Evolutionary conservation across 2,113 vertebrate genomes (phyloP).

Genomic region (Trematocara variabile): DNA sequence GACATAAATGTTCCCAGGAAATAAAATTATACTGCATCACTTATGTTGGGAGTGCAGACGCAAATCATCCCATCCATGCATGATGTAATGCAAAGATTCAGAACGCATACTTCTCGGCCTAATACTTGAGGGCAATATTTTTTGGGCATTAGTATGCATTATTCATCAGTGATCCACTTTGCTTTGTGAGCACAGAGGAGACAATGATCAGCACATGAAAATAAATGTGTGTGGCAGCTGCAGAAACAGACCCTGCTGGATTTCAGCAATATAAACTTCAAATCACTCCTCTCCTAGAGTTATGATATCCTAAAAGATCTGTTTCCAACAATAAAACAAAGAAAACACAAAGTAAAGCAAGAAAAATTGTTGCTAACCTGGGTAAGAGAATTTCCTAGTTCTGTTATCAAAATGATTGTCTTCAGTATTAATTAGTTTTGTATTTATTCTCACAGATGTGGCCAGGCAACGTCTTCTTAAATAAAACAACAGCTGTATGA

Average conservation of each 20-base stretch:
- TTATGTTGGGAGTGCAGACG: constrained; percentile 11
- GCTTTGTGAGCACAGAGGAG: not conserved
- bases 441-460: not conserved
- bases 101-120: not conserved
- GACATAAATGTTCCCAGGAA: constrained; percentile 16
- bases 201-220: not conserved
- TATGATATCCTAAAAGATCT: not conserved
- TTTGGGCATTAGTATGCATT: constrained; percentile 5
- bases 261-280: not conserved
- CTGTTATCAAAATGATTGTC: not conserved
- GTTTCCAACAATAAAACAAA: not conserved
- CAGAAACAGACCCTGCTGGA: not conserved
- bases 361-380: not conserved
- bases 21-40: constrained; percentile 41
- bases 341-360: not conserved
- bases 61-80: not conserved
- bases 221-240: not conserved
- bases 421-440: not conserved
- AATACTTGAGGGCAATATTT: constrained; percentile 10
- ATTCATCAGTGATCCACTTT: constrained; percentile 16
- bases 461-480: not conserved
- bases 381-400: not conserved
- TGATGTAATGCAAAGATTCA: constrained; percentile 5
- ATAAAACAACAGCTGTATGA: not conserved
- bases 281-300: not conserved